Evolutionary conservation across 2,113 vertebrate species (phyloP).

Genomic region (Thunnus maccoyii): DNA sequence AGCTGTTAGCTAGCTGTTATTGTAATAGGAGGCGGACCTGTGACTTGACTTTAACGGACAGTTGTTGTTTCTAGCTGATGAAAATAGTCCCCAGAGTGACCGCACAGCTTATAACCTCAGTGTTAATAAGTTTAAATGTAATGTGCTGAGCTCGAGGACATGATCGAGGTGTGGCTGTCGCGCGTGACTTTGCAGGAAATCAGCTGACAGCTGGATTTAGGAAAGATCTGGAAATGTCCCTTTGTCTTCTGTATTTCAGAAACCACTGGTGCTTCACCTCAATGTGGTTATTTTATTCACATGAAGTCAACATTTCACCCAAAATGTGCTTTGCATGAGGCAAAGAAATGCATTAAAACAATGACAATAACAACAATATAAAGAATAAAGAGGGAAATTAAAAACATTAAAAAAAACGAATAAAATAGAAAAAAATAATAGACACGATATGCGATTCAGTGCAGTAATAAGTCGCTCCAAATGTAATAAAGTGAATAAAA

Average conservation of each 20-base stretch:
- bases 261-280: not conserved
- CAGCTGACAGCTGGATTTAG: constrained; percentile 14
- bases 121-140: not conserved
- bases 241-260: too few species aligned
- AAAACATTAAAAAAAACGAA: too few species aligned
- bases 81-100: not conserved
- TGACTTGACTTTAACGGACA: too few species aligned
- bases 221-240: not conserved
- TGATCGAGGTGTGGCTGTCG: not conserved
- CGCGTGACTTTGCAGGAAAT: constrained; percentile 39
- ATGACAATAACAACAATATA: too few species aligned
- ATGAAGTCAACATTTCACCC: too few species aligned
- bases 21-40: not conserved
- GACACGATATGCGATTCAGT: not conserved
- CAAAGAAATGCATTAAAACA: too few species aligned
- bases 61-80: not conserved
- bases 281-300: too few species aligned
- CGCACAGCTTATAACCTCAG: too few species aligned
- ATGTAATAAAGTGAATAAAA: not conserved
- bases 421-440: not conserved
- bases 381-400: too few species aligned
- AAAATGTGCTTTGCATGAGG: too few species aligned
- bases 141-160: not conserved
- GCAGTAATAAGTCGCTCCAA: not conserved
- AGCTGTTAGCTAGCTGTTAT: constrained; percentile 19